These are phyloP conservation scores for Tarsius wallacei DNA, from an alignment of 2,797 vertebrate genomes.

Conservation along the genomic window DNA sequence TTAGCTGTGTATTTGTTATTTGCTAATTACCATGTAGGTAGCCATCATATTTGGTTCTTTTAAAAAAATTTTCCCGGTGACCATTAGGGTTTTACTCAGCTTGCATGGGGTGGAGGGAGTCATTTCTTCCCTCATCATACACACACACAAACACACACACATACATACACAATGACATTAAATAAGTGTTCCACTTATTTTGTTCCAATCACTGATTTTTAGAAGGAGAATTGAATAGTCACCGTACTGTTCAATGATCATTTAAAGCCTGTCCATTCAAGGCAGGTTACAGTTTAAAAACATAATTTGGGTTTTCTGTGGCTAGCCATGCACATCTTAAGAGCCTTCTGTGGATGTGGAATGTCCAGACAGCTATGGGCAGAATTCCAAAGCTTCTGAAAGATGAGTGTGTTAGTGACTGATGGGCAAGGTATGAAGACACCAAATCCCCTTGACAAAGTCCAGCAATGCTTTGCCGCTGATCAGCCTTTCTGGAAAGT, in stretches of 20 bases:
- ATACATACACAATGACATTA: background rate
- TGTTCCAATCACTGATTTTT: background rate
- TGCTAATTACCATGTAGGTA: background rate
- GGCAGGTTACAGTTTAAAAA: conserved; percentile 9
- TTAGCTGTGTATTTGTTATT: background rate
- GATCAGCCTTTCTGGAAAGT: conserved; percentile 73
- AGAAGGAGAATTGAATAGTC: background rate
- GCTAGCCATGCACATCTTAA: background rate
- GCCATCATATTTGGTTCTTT: background rate
- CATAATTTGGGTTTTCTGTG: background rate
- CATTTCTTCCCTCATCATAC: background rate
- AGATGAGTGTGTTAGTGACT: conserved; percentile 74
- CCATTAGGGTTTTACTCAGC: background rate
- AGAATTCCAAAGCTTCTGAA: conserved; percentile 82
- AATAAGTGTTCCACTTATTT: background rate
- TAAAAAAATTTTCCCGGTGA: background rate
- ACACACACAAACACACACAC: no score
- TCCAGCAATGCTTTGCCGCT: conserved; percentile 50
- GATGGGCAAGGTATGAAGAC: conserved; percentile 83
- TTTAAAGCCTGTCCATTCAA: background rate
- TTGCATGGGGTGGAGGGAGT: background rate
- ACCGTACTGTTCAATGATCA: background rate
- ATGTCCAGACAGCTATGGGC: conserved; percentile 12
- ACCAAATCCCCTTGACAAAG: conserved; percentile 83
- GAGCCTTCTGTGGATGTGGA: background rate